Base-by-base conservation (phyloP, 2,113 vertebrate species). In the Microcebus tavaratra region DNA sequence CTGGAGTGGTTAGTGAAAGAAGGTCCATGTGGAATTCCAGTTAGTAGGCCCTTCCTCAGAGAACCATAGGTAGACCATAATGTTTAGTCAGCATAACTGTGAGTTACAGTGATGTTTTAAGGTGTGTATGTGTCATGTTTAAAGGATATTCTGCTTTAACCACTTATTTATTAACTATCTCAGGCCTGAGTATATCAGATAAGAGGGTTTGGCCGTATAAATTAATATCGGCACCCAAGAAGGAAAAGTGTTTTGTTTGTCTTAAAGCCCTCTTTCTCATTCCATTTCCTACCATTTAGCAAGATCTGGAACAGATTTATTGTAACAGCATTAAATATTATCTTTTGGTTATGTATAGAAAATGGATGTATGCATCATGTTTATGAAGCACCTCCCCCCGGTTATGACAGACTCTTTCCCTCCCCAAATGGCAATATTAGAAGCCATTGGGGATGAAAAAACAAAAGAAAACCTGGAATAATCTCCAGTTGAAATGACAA, bases 401-500 rank as follows among this genome's bases (percentile, higher is more conserved):
- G 21, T 48, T 79, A 67, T 75, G 78, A 92, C 10, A 31, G 88
- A 39, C 11, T 73, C n/a, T 48, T 75, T 73, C 31, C 48, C 59
- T 92, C 96, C 88, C 91, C 48, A 86, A 86, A 76, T 57, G 83
- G 70, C 50, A 87, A 8, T 72, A 68, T 79, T 73, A 82, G 68
- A 75, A 36, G 25, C 95, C 81, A 85, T 95, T 57, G 80, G 57
- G 57, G 61, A 65, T 87, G 31, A 59, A 34, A 81, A 86, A 90
- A 63, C 25, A 90, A 63, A 25, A 45, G 23, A 29, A 86, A 96
- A 88, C 20, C n/a, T 70, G 75, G 39, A 86, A 73, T 8, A 70
- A 50, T 94, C 50, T 88, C 76, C 29, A 73, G 31, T 73, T 83
- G 50, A 96, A 97, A 97, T 86, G 81, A 78, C 67, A 95, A 78